These are phyloP conservation scores for Ailurus styani DNA, from an alignment of 2,113 vertebrate genomes.

Conservation along the genomic window DNA sequence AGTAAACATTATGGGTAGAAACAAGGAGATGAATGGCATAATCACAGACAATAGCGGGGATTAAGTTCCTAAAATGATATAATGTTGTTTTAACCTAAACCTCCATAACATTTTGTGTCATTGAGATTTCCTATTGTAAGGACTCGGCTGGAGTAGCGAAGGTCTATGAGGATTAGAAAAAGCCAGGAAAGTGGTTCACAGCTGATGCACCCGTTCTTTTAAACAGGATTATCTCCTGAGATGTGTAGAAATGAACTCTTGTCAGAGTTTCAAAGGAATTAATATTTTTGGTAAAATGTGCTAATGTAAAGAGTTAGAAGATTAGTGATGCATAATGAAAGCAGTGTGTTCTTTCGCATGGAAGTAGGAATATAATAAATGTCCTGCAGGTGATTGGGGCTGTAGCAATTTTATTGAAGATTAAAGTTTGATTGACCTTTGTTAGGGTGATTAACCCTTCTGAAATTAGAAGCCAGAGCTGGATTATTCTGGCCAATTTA, in stretches of 20 bases:
- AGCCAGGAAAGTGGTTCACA: slow-evolving; percentile 75
- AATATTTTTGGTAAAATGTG: slow-evolving; percentile 82
- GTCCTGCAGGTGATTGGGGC: slow-evolving; percentile 81
- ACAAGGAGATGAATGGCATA: slow-evolving; percentile 68
- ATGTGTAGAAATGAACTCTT: slow-evolving; percentile 80
- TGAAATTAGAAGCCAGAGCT: slow-evolving; percentile 82
- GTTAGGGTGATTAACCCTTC: slow-evolving; percentile 84
- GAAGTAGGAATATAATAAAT: slow-evolving; percentile 83
- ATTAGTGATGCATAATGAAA: slow-evolving; percentile 74
- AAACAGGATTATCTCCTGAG: slow-evolving; percentile 82
- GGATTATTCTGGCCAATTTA: slow-evolving; percentile 85
- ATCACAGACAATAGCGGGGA: slow-evolving; percentile 71
- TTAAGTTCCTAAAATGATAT: slow-evolving; percentile 73
- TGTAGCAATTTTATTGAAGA: slow-evolving; percentile 83
- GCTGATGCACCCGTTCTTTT: slow-evolving; percentile 71
- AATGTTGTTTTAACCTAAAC: slow-evolving; percentile 79
- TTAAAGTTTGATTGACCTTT: slow-evolving; percentile 87
- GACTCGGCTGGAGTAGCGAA: slow-evolving; percentile 73
- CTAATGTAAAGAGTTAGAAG: slow-evolving; percentile 80
- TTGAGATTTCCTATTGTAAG: slow-evolving; percentile 74
- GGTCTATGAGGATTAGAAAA: slow-evolving; percentile 77
- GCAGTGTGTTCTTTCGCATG: slow-evolving; percentile 76
- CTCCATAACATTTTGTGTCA: slow-evolving; percentile 79
- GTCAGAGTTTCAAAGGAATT: slow-evolving; percentile 80
- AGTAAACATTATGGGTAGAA: slow-evolving; percentile 57